These are phyloP conservation scores for Ceramica pisi DNA, from an alignment of 2,888 invertebrate genomes.

Conservation along the genomic window DNA sequence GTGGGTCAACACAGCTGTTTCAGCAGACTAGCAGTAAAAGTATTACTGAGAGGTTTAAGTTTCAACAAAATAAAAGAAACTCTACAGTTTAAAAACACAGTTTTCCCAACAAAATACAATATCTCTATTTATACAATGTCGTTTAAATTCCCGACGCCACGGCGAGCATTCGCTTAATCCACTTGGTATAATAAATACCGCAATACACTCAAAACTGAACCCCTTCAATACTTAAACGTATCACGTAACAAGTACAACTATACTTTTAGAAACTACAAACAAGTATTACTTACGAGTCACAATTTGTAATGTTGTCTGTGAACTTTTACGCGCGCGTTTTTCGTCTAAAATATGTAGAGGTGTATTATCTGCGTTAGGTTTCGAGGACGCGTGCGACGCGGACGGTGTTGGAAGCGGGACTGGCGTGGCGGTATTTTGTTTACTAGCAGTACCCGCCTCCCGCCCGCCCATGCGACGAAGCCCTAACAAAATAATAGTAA, in stretches of 20 bases:
- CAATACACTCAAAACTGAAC: constrained; percentile 52
- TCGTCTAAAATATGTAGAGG: constrained; percentile 53
- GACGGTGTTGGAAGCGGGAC: constrained; percentile 62
- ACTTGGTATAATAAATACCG: constrained; percentile 60
- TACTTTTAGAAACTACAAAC: constrained; percentile 11
- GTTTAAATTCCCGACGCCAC: constrained; percentile 46
- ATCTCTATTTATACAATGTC: constrained; percentile 41
- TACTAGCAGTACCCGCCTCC: constrained; percentile 62
- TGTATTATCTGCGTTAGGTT: constrained; percentile 55
- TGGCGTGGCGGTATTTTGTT: constrained; percentile 62
- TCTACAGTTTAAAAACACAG: constrained; percentile 1
- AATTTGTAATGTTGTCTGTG: constrained; percentile 42
- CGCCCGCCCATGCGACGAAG: constrained; percentile 69
- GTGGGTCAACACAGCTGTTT: background rate
- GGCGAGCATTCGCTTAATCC: constrained; percentile 53
- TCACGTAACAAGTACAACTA: background rate
- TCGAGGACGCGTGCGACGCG: constrained; percentile 64
- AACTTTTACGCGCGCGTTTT: constrained; percentile 69
- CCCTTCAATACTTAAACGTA: constrained; percentile 26
- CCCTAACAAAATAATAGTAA: constrained; percentile 65
- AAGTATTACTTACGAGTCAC: constrained; percentile 65
- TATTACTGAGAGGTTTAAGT: background rate
- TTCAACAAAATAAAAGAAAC: background rate
- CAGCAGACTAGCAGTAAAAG: background rate
- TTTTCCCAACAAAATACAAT: constrained; percentile 9